Percentiles rank a stretch among this genome's conserved stretches.
These are phyloP conservation scores for Pogonus chalceus DNA, from an alignment of 1,140 invertebrate species.

Conservation along the genomic window DNA sequence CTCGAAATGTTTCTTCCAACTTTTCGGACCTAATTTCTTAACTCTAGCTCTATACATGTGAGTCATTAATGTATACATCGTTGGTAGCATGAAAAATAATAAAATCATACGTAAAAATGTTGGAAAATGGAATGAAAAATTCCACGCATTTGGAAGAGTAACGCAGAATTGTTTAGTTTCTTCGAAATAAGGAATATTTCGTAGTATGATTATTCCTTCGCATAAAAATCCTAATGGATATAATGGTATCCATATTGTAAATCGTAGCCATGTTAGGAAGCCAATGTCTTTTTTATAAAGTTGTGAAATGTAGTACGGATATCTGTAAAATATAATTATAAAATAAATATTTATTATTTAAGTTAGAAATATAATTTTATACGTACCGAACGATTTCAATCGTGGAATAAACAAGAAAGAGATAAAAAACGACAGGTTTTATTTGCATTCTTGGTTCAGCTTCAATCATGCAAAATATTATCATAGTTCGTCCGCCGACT, in stretches of 20 bases:
- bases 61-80: conserved; percentile 62
- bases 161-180: conserved; percentile 70
- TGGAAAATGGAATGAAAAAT: conserved; percentile 80
- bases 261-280: conserved; percentile 83
- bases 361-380: conserved; percentile 11
- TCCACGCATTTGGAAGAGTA: conserved; percentile 71
- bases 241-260: conserved; percentile 85
- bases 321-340: conserved; percentile 44
- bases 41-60: conserved; percentile 63
- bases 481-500: conserved; percentile 64
- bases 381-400: conserved; percentile 71
- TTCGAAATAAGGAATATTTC: conserved; percentile 82
- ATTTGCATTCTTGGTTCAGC: conserved; percentile 75
- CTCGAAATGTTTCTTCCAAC: conserved; percentile 21
- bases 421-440: conserved; percentile 77
- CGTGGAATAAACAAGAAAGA: conserved; percentile 71
- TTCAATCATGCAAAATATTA: conserved; percentile 76
- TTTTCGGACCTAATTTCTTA: conserved; percentile 44
- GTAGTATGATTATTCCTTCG: conserved; percentile 71
- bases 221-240: conserved; percentile 83
- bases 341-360: not conserved
- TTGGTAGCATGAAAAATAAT: conserved; percentile 61
- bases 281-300: conserved; percentile 63
- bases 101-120: conserved; percentile 69
- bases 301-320: conserved; percentile 84